Percentiles rank a stretch among this genome's conserved stretches.
Conservation (phyloP, 2,797 vertebrate genomes). For the Loris lydekkerianus region DNA sequence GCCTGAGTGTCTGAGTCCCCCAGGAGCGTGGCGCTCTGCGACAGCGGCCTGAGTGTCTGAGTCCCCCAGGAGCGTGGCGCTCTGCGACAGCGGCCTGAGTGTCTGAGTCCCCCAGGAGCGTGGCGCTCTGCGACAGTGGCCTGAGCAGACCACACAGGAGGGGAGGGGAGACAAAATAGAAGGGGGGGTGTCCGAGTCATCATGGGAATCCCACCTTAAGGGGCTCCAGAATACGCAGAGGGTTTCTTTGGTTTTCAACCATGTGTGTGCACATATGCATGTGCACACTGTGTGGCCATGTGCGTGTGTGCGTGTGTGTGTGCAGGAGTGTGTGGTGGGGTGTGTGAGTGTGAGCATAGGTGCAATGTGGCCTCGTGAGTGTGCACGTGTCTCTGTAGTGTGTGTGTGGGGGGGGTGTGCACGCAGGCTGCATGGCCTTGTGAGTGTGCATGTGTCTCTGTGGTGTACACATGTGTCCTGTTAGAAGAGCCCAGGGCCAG, state of each 20-base stretch:
- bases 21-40: too few species aligned
- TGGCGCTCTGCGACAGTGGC: background rate
- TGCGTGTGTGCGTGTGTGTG: background rate
- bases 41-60: too few species aligned
- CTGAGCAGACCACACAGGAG: too few species aligned
- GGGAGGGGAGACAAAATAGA: background rate
- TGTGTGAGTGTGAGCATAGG: too few species aligned
- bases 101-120: too few species aligned
- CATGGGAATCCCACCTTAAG: background rate
- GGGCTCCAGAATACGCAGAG: background rate
- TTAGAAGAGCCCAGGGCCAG: background rate
- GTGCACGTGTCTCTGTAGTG: background rate
- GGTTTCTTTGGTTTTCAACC: background rate
- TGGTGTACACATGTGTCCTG: too few species aligned
- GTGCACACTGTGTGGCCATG: too few species aligned
- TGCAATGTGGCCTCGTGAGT: background rate
- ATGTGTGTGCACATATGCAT: too few species aligned
- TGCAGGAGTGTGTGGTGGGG: background rate
- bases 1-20: too few species aligned
- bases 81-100: background rate
- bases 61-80: too few species aligned
- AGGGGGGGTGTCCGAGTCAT: background rate
- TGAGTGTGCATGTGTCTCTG: background rate
- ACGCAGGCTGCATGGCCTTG: background rate
- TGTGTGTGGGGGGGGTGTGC: too few species aligned